Conservation (phyloP, 2,888 invertebrate genomes). For the Boloria euphrosyne region DNA sequence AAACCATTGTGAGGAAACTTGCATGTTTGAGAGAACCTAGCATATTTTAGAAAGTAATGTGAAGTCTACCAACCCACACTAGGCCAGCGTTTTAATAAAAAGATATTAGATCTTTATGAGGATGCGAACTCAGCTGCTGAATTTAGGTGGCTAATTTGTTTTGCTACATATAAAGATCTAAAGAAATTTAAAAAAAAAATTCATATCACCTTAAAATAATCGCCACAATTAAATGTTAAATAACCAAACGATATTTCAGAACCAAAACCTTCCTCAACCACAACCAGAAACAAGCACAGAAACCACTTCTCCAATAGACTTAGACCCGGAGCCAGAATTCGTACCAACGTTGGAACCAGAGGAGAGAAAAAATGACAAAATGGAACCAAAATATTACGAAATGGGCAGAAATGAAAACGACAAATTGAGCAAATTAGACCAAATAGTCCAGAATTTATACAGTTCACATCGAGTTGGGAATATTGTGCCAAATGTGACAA, state of each 20-base stretch:
- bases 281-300: constrained; percentile 45
- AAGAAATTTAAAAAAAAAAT: too few species aligned
- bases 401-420: constrained; percentile 60
- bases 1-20: too few species aligned
- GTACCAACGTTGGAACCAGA: constrained; percentile 6
- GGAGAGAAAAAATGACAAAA: constrained; percentile 46
- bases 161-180: too few species aligned
- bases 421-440: constrained; percentile 72
- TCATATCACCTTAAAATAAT: too few species aligned
- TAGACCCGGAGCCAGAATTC: constrained; percentile 8
- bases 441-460: constrained; percentile 75
- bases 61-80: too few species aligned
- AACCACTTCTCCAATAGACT: constrained; percentile 10
- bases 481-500: constrained; percentile 47
- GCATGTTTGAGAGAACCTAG: too few species aligned
- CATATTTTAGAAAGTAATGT: too few species aligned
- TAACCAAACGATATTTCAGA: constrained; percentile 52
- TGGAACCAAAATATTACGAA: constrained; percentile 26
- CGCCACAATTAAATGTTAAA: too few species aligned
- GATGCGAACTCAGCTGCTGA: too few species aligned
- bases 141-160: too few species aligned
- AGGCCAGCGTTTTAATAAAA: too few species aligned
- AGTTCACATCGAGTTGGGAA: constrained; percentile 71
- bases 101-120: too few species aligned
- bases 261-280: constrained; percentile 64